phyloP scores from a whole-genome alignment of 2,113 vertebrate genomes.

The Synchiropus splendidus region DNA sequence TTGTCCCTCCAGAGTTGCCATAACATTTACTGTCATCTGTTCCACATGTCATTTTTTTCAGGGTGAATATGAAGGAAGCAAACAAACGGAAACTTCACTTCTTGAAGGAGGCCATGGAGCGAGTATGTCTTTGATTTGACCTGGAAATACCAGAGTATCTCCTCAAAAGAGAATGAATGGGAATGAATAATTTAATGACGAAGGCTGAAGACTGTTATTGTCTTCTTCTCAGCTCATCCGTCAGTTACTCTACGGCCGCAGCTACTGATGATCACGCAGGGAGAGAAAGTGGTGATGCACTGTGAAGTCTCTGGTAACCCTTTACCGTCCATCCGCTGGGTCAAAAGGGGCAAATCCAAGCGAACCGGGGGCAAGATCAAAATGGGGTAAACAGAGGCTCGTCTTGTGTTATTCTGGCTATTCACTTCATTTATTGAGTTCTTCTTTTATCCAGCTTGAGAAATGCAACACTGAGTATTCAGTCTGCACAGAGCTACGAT shows the following conservation, averaged over 20 bases:
- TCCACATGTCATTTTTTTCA: slow-evolving; percentile 20
- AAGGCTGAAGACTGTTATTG: not conserved
- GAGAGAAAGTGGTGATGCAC: slow-evolving; percentile 52
- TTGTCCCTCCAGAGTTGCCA: too few relatives aligned
- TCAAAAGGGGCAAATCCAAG: slow-evolving; percentile 58
- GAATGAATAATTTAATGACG: too few relatives aligned
- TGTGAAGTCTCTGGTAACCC: slow-evolving; percentile 65
- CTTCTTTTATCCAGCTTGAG: slow-evolving; percentile 40
- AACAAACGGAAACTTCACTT: slow-evolving; percentile 62
- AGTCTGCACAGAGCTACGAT: slow-evolving; percentile 59
- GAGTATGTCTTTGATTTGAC: too few relatives aligned
- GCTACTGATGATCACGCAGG: slow-evolving; percentile 48
- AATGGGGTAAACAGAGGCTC: slow-evolving; percentile 38
- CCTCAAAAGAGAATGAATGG: too few relatives aligned
- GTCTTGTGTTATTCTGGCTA: not conserved
- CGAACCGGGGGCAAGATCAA: slow-evolving; percentile 60
- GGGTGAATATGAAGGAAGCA: slow-evolving; percentile 69
- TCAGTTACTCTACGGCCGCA: slow-evolving; percentile 56
- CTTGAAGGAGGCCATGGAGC: too few relatives aligned
- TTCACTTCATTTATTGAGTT: not conserved
- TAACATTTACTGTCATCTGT: too few relatives aligned
- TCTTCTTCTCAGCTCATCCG: slow-evolving; percentile 52
- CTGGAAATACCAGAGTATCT: too few relatives aligned
- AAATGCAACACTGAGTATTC: slow-evolving; percentile 62
- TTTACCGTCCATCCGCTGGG: slow-evolving; percentile 58